Conservation (phyloP, 2,797 vertebrate species). For the Bovichtus diacanthus region DNA sequence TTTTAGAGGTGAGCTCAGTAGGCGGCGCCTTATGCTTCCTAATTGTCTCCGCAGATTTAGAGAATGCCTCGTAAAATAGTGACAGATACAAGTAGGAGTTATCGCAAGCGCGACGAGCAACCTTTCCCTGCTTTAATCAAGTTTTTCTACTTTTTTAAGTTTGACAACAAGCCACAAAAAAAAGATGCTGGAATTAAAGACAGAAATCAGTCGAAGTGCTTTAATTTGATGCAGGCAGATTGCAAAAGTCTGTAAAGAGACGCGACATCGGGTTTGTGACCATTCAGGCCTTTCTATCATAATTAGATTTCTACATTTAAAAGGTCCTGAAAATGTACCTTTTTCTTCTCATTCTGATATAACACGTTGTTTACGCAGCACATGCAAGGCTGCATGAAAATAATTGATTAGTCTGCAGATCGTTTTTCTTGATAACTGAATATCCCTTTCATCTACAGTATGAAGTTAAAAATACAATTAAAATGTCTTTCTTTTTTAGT, state of each 20-base stretch:
- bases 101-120: not conserved
- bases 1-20: constrained; percentile 8
- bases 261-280: not conserved
- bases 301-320: not conserved
- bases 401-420: no score
- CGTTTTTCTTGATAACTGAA: no score
- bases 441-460: no score
- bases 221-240: constrained; percentile 46
- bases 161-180: constrained; percentile 25
- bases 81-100: constrained; percentile 24
- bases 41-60: constrained; percentile 39
- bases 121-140: constrained; percentile 43
- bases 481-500: no score
- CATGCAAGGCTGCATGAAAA: no score
- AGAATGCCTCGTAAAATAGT: constrained; percentile 64
- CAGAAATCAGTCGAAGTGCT: constrained; percentile 11
- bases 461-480: no score
- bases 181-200: constrained; percentile 1
- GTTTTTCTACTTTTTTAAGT: not conserved
- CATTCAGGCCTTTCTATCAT: not conserved
- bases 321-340: not conserved
- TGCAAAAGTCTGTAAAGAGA: constrained; percentile 34
- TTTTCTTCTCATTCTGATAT: no score
- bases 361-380: no score
- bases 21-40: constrained; percentile 25